Evolutionary conservation across 2,888 invertebrate species (phyloP), one percentile per base, ranked within the genome.

Genomic region (Tholera decimalis): DNA sequence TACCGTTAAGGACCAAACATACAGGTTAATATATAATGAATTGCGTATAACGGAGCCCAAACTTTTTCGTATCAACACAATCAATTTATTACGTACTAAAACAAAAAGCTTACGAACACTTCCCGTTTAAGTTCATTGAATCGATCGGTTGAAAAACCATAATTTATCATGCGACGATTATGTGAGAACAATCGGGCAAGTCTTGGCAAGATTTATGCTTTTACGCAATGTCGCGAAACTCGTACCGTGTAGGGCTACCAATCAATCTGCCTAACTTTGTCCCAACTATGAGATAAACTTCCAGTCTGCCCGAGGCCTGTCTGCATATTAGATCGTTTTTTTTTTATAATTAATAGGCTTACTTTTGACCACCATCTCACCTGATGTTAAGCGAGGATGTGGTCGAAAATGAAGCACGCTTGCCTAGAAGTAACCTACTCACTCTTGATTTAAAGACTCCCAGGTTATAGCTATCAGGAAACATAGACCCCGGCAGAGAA

Each of bases 141-240:
- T 73, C 64, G 63, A 62, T 72, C 58, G 58, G 13, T 44, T 61
- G 78, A 81, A 81, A 81, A 81, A 68, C 55, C 63, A 70, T 72
- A 82, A 82, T 78, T 82, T 73, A 82, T 80, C 72, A 72, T 72
- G 63, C 49, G 65, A 55, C 67, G 64, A 72, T 73, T 76, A 80
- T 76, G 73, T 75, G 82, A 77, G 82, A 76, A 82, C 81, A 82
- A 80, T 80, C 73, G 60, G 61, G 73, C 63, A 44, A 62, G 74
- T 67, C 59, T 49, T 69, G 24, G 47, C 33, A 49, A 30, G 77
- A 82, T 82, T 76, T 73, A 82, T 82, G 64, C 46, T 55, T 39
- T 53, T 47, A 63, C 62, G 71, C 53, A 70, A 65, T 73, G 68
- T 81, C 66, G 44, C 68, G 77, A 67, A 72, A 77, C 59, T 49